These are phyloP conservation scores for Spilogale gracilis DNA, from an alignment of 2,113 vertebrate genomes.

Conservation along the genomic window DNA sequence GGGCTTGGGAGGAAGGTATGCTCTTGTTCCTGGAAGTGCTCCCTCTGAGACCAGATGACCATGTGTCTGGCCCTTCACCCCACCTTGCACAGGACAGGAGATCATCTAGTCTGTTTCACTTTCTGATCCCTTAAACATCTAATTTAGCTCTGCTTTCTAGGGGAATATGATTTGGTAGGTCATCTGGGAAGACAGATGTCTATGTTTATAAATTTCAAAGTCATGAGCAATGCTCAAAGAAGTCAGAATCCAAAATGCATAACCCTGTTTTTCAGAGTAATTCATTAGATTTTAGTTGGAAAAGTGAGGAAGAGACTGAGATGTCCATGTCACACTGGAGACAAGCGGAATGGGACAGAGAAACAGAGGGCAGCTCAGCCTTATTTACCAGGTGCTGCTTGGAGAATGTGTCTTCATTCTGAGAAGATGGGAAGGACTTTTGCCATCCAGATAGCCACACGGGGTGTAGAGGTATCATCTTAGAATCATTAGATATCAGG, in stretches of 20 bases:
- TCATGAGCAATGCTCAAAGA: constrained; percentile 54
- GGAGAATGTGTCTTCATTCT: not conserved
- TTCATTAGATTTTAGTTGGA: constrained; percentile 72
- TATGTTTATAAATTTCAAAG: constrained; percentile 75
- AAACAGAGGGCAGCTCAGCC: not conserved
- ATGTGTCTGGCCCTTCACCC: not conserved
- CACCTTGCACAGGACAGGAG: constrained; percentile 47
- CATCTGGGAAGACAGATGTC: constrained; percentile 72
- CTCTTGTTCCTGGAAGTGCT: not conserved
- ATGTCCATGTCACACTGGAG: not conserved
- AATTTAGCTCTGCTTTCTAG: constrained; percentile 72
- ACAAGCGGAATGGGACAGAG: not conserved
- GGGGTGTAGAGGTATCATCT: not conserved
- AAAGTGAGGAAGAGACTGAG: constrained; percentile 43
- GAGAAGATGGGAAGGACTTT: not conserved
- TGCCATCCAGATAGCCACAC: not conserved
- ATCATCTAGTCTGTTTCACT: not conserved
- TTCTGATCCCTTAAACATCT: constrained; percentile 38
- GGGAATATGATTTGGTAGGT: constrained; percentile 70
- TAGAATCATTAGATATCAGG: not conserved
- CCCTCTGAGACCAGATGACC: not conserved
- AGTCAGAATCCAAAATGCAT: constrained; percentile 60
- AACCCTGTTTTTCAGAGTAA: constrained; percentile 68
- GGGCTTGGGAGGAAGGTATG: not conserved
- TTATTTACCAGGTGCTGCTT: not conserved